Percentiles rank a stretch among this genome's conserved stretches.
phyloP scores from a whole-genome alignment of 2,113 vertebrate genomes.

The Gallinago paraguaiae region DNA sequence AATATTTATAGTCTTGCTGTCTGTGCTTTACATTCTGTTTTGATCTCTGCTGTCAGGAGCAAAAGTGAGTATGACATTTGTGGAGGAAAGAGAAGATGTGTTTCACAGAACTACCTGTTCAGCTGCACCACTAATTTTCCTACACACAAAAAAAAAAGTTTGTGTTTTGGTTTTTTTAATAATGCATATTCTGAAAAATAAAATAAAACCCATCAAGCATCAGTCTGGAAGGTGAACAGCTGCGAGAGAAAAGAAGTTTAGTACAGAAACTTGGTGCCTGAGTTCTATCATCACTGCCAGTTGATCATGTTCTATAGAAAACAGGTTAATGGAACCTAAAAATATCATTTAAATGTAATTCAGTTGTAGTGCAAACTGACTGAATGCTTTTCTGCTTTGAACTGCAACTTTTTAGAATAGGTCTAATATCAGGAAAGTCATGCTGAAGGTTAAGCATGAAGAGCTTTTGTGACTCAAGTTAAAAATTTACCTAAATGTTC shows the following conservation, averaged over 20 bases:
- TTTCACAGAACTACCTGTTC: neutral
- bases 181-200: neutral
- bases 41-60: neutral
- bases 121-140: neutral
- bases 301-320: neutral
- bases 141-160: neutral
- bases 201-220: neutral
- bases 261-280: neutral
- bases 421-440: neutral
- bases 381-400: neutral
- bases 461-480: neutral
- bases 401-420: neutral
- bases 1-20: neutral
- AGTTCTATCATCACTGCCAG: neutral
- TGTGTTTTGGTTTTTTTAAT: neutral
- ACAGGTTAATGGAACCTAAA: neutral
- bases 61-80: neutral
- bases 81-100: neutral
- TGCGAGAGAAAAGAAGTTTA: neutral
- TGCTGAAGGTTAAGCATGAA: neutral
- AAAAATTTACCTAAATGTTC: neutral
- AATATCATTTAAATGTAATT: conserved; percentile 12
- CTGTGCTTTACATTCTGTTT: neutral
- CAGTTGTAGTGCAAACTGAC: neutral
- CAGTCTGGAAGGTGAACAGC: neutral